These are phyloP conservation scores for Cavia porcellus DNA, from an alignment of 2,113 vertebrate genomes.

Conservation along the genomic window DNA sequence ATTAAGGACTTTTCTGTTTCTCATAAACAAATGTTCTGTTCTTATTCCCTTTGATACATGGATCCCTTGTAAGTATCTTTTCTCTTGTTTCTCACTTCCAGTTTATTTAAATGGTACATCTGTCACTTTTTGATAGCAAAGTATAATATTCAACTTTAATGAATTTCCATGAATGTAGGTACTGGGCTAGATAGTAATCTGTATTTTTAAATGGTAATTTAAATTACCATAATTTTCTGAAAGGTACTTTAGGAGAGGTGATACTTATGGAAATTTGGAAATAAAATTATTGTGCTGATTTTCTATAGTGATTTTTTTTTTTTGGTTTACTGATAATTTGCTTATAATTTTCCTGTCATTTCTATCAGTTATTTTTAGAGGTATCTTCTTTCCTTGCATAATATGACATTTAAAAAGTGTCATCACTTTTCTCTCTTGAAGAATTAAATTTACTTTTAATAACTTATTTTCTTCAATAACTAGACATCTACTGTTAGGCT, in stretches of 20 bases:
- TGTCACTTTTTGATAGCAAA: conserved; percentile 49
- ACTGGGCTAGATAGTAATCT: not conserved
- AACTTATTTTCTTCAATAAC: not conserved
- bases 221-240: not conserved
- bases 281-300: not conserved
- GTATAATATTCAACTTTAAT: not conserved
- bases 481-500: not conserved
- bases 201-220: not conserved
- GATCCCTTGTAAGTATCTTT: conserved; percentile 44
- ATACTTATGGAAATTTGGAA: not conserved
- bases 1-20: conserved; percentile 27
- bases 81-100: conserved; percentile 18
- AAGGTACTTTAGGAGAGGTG: not conserved
- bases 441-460: not conserved
- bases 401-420: not conserved
- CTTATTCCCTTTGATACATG: conserved; percentile 19
- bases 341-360: not conserved
- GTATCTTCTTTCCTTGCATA: not conserved
- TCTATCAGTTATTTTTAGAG: not conserved
- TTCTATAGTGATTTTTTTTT: not conserved
- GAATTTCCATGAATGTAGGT: not conserved
- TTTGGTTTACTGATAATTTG: not conserved
- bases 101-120: conserved; percentile 52
- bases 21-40: conserved; percentile 52
- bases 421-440: not conserved